These are phyloP conservation scores for Drosophila anomalipes DNA, from an alignment of 2,888 invertebrate genomes.

Conservation along the genomic window DNA sequence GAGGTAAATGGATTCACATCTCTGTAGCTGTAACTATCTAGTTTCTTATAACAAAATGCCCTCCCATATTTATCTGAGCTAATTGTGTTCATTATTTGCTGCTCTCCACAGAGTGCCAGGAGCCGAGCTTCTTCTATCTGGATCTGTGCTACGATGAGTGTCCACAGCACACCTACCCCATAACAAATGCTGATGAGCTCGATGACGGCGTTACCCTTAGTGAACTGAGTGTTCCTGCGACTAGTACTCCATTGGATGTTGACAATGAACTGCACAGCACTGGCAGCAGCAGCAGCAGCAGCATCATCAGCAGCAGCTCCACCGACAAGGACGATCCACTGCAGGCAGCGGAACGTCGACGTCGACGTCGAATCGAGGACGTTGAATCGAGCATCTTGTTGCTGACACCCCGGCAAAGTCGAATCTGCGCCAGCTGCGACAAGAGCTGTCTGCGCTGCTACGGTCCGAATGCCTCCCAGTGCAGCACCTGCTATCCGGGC, in stretches of 20 bases:
- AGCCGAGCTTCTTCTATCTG: conserved; percentile 78
- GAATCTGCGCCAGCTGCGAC: conserved; percentile 80
- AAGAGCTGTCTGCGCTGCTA: conserved; percentile 81
- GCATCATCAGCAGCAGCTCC: conserved; percentile 5
- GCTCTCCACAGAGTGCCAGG: conserved; percentile 78
- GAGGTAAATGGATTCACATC: conserved; percentile 50
- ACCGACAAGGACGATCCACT: conserved; percentile 64
- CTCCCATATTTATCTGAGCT: background rate
- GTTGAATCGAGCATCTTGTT: conserved; percentile 20
- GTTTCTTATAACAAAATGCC: background rate
- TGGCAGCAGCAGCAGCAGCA: conserved; percentile 2
- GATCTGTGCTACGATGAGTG: conserved; percentile 83
- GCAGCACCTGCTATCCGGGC: conserved; percentile 81
- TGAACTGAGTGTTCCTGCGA: background rate
- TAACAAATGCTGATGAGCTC: conserved; percentile 31
- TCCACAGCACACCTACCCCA: conserved; percentile 77
- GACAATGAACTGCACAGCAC: background rate
- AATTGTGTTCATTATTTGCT: background rate
- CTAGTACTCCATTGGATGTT: background rate
- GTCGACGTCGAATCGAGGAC: conserved; percentile 31
- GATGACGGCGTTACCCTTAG: conserved; percentile 6
- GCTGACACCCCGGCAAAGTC: conserved; percentile 37
- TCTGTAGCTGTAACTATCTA: conserved; percentile 20
- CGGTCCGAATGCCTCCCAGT: conserved; percentile 82
- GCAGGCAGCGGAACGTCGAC: conserved; percentile 75